Evolutionary conservation across 1,140 invertebrate species (phyloP), one percentile per base, ranked within the genome.

Genomic region (Zaprionus kolodkinae): DNA sequence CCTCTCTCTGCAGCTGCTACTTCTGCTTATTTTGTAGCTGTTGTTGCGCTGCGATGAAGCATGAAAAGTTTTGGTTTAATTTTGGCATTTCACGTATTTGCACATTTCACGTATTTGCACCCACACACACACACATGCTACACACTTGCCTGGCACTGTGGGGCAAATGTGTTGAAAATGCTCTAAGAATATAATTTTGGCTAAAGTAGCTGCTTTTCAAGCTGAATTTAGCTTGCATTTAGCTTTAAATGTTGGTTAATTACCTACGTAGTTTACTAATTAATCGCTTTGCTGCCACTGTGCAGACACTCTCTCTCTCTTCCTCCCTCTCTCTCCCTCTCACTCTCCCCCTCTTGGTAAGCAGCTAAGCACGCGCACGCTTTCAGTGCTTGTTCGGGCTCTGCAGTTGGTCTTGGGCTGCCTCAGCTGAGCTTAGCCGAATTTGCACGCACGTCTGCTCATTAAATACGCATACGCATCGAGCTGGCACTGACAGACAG

Each of bases 31-130:
- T 50, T 50, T 60, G 36, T 72, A 79, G 70, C 68, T 80, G 61
- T 78, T 72, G 78, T 78, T 68, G 56, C 65, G 60, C 69, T 70
- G 84, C 85, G 85, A 89, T 88, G 81, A 86, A 88, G 84, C 84
- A 85, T 89, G 84, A 88, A 89, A 88, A 88, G 85, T 88, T 86
- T 89, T 85, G 85, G 85, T 85, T 88, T 88, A 87, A 85, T 89
- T 88, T 89, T 89, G 86, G 84, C 74, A 62, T 62, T 89, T 76
- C 69, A 76, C 69, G 72, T 74, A 74, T 74, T 75, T 75, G 61
- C 67, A 75, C 69, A 65, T 65, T 71, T 75, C 72, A 75, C 72
- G 72, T 75, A 75, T 71, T 76, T 76, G 35, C 61, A 72, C 63
- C 63, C 62, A 61, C 60, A 59, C 43, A 52, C 57, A 63, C 52